Percentiles rank a stretch among this genome's conserved stretches.
phyloP scores from a whole-genome alignment of 2,888 invertebrate species.

The Thymelicus lineola region DNA sequence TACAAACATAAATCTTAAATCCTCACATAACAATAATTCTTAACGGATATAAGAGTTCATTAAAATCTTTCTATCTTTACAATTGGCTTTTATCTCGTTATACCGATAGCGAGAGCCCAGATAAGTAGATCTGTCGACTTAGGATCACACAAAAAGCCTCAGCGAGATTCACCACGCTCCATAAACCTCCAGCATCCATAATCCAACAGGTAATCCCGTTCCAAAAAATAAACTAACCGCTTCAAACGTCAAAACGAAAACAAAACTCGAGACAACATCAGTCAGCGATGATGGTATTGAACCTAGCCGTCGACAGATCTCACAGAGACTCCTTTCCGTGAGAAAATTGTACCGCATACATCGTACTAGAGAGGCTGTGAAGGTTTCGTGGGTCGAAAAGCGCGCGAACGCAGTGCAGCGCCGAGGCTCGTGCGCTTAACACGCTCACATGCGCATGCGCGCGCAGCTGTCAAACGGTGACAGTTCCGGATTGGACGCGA shows the following conservation, averaged over 20 bases:
- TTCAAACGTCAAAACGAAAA: slow-evolving; percentile 71
- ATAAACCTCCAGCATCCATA: slow-evolving; percentile 69
- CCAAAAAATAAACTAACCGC: slow-evolving; percentile 63
- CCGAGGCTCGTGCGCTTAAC: slow-evolving; percentile 79
- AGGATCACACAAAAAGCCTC: slow-evolving; percentile 63
- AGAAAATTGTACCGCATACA: slow-evolving; percentile 66
- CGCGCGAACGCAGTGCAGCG: slow-evolving; percentile 84
- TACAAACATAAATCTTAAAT: slow-evolving; percentile 33
- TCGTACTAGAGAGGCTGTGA: slow-evolving; percentile 71
- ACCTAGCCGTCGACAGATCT: slow-evolving; percentile 41
- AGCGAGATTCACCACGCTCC: slow-evolving; percentile 66
- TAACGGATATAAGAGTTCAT: slow-evolving; percentile 31
- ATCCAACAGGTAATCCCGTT: slow-evolving; percentile 72
- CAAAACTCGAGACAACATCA: slow-evolving; percentile 70
- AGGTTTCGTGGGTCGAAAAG: slow-evolving; percentile 80
- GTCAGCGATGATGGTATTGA: slow-evolving; percentile 61
- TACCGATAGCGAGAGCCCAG: slow-evolving; percentile 51
- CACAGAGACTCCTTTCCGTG: slow-evolving; percentile 71
- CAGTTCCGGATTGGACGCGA: slow-evolving; percentile 61
- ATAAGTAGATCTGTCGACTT: slow-evolving; percentile 51
- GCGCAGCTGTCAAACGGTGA: slow-evolving; percentile 66
- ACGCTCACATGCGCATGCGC: slow-evolving; percentile 74
- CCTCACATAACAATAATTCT: slow-evolving; percentile 31
- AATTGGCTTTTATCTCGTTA: slow-evolving; percentile 40
- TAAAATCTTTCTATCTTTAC: slow-evolving; percentile 27